Evolutionary conservation across 2,113 vertebrate species (phyloP), one percentile per base, ranked within the genome.

Genomic region (Promerops cafer): DNA sequence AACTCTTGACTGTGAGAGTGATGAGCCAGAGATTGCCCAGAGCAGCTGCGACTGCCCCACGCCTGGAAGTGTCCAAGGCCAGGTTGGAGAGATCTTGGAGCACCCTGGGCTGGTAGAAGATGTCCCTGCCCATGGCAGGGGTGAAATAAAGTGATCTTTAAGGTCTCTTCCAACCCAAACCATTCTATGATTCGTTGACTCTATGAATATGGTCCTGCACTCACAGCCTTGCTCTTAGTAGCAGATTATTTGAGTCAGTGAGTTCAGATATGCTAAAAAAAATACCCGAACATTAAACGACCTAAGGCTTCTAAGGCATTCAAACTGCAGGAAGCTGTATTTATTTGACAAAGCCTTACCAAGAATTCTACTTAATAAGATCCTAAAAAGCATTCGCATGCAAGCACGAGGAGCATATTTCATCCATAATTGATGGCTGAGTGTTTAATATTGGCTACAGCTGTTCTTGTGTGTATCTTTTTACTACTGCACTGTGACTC

Each of bases 11-110:
- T 33, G 14, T 31, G 35, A 54, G 47, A 15, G 9, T 31, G 54
- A 11, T 15, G 9, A 54, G n/a, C 16, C 24, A 39, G 16, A 40
- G 61, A 14, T 17, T 61, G 10, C 14, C 14, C 47, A 49, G 54
- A 61, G 35, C 4, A 83, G 30, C 54, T 83, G 70, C 42, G 70
- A 47, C 18, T 90, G 40, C 49, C 8, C 54, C 71, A 69, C 63
- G 26, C 12, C 40, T 83, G 71, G 35, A 1, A 69, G 21, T 83
- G 30, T 1, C 30, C 79, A 19, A 54, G 54, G 4, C 35, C 26
- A 14, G 30, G 12, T 0, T 76, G 39, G 16, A 47, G 0, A 0
- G 28, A 8, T 0, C 28, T 68, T 53, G n/a, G 60, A 75, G 30
- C n/a, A 40, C 0, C 21, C 47, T 76, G 79, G 40, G 9, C 2